Percentiles rank a stretch among this genome's conserved stretches.
phyloP scores from a whole-genome alignment of 2,888 invertebrate species.

The Drosophila sordidula region DNA sequence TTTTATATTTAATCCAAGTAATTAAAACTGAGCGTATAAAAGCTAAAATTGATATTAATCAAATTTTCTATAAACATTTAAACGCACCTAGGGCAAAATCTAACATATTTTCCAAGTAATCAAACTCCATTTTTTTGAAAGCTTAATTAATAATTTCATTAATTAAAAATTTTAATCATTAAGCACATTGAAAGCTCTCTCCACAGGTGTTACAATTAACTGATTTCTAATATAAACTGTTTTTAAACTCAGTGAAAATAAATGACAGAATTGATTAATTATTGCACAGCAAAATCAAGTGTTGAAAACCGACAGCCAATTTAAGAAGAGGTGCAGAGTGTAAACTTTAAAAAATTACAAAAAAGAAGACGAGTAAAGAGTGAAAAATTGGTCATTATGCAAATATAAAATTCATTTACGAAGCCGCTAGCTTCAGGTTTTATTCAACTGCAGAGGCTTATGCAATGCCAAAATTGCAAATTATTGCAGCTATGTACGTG shows the following conservation, averaged over 20 bases:
- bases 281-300: conserved; percentile 31
- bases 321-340: conserved; percentile 49
- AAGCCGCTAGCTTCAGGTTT: conserved; percentile 40
- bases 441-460: conserved; percentile 69
- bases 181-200: neutral
- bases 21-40: too few relatives aligned
- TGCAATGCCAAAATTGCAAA: conserved; percentile 73
- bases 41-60: too few relatives aligned
- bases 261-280: conserved; percentile 7
- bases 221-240: neutral
- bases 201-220: neutral
- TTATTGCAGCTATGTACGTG: conserved; percentile 53
- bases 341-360: conserved; percentile 31
- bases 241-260: neutral
- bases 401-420: conserved; percentile 67
- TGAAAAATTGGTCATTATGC: conserved; percentile 72
- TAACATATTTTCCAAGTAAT: too few relatives aligned
- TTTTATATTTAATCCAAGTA: too few relatives aligned
- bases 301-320: conserved; percentile 13
- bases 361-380: conserved; percentile 13
- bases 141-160: too few relatives aligned
- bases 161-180: neutral
- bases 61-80: too few relatives aligned
- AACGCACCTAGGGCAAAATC: too few relatives aligned
- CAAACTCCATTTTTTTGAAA: neutral